Base-by-base conservation (phyloP, 2,888 invertebrate species). In the Tipula confusa region DNA sequence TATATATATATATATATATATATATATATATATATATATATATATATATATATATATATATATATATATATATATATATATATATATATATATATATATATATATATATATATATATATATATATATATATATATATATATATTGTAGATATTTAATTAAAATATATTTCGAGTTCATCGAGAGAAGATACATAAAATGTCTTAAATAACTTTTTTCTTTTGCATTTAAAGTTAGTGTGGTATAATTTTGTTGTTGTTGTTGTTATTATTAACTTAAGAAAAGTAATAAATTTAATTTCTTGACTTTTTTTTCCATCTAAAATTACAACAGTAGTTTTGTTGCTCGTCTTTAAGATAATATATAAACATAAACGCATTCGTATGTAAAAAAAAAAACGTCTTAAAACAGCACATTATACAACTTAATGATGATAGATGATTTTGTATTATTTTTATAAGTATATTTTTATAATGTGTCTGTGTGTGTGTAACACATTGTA, bases 361-460 rank as follows among this genome's bases (percentile, higher is more conserved):
- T 43, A 64, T 24, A 64, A 24, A 24, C 9, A 64, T 64, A 24
- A 18, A 9, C 24, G 7, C 7, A 18, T 7, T 24, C 24, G 64
- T 64, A 3, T 43, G 43, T 43, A n/a, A n/a, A 43, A n/a, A 43
- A n/a, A 43, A 43, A 43, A 64, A 7, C 64, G 24, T 64, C 64
- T 64, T 64, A 64, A 64, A 64, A 64, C 64, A 64, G 64, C 64
- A 64, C 64, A 64, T 64, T 64, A 33, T 33, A 64, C 64, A 24
- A 64, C 64, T 64, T 64, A 64, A 64, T 64, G 64, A 64, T 64
- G 64, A 64, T 64, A 64, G 64, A 64, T 64, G 64, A 64, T 48
- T 48, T 48, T 48, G 18, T 48, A 48, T 48, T 38, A 38, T 15
- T 48, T 6, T 6, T 48, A 4, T 64, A 9, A 33, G n/a, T 64